Base-by-base conservation (phyloP, 2,797 vertebrate species). In the Crypturellus tataupa region DNA sequence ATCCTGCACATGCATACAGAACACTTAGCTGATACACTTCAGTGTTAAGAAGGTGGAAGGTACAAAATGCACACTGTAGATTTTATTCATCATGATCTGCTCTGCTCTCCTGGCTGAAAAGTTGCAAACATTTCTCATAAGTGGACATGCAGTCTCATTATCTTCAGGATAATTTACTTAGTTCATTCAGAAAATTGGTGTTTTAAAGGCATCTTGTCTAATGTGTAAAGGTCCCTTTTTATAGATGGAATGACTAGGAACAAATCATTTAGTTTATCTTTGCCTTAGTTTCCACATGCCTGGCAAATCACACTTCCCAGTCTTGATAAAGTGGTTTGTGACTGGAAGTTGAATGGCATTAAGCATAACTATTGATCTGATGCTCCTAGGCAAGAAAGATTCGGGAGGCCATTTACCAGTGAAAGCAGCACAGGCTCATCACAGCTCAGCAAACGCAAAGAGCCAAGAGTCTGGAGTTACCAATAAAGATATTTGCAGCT, bases 1-100 rank as follows among this genome's bases (percentile, higher is more conserved):
- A 65, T 15, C 29, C 25, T 37, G 23, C 24, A 19, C 0, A 0
- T 6, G 9, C 5, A 29, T 4, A 13, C 7, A 62, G 55, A 78
- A 60, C 40, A 33, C 18, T 58, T 19, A 4, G 8, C 56, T 11
- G 10, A n/a, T 18, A 17, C 17, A 23, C 17, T 53, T 77, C 39
- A 69, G 31, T 15, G 42, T 13, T 13, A 25, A 17, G 10, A 21
- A 7, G 42, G 23, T 2, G 1, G 20, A 64, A 81, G 67, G 14
- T 60, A 33, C 16, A 49, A 81, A 64, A 44, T 23, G 56, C 69
- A 33, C 25, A 37, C 33, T 9, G n/a, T 5, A 29, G 42, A 25
- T 33, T 65, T 59, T 37, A 24, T 7, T 20, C 47, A 35, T 70
- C 29, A 31, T 15, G 18, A 78, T 39, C 39, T 39, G 33, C 62